Evolutionary conservation across 2,113 vertebrate species (phyloP), one percentile per base, ranked within the genome.

Genomic region (Caretta caretta): DNA sequence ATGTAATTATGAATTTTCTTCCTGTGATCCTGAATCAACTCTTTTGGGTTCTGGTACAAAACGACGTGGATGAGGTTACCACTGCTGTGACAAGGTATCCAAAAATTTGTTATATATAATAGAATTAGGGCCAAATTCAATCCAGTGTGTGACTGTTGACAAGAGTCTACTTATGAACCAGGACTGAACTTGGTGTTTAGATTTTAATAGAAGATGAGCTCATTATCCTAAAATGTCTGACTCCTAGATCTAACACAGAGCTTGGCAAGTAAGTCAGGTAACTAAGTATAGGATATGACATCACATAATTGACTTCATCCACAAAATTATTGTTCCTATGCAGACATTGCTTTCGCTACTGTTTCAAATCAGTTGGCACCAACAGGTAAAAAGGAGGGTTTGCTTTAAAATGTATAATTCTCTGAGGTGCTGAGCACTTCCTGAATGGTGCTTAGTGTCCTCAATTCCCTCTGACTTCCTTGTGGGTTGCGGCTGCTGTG

Each of bases 21-120:
- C 99, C 99, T n/a, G 95, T 99, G 86, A 99, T 99, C 93, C 98
- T 99, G 96, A 99, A 99, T 98, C 99, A 99, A 46, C 99, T 99
- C 79, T 99, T 99, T 97, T 98, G 99, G 98, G 99, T 99, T 96
- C 98, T 99, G 88, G 99, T 99, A 83, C 98, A 99, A 96, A 99
- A 99, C 88, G 98, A 98, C 62, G 98, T 99, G 6, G 99, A 99
- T 57, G 99, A 99, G 80, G 98, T 99, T 96, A 98, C 98, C 69
- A 98, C 98, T 88, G 96, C 99, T 93, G 98, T 99, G 97, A 99
- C 99, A 97, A 99, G 99, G 99, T 99, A 99, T 6, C 48, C 83
- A 24, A n/a, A 5, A n/a, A 4, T 57, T 10, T 62, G 17, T 72
- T 87, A 16, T 59, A n/a, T 20, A 11, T 84, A 62, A 3, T 75